phyloP scores from a whole-genome alignment of 2,888 invertebrate species.

The Myathropa florea region DNA sequence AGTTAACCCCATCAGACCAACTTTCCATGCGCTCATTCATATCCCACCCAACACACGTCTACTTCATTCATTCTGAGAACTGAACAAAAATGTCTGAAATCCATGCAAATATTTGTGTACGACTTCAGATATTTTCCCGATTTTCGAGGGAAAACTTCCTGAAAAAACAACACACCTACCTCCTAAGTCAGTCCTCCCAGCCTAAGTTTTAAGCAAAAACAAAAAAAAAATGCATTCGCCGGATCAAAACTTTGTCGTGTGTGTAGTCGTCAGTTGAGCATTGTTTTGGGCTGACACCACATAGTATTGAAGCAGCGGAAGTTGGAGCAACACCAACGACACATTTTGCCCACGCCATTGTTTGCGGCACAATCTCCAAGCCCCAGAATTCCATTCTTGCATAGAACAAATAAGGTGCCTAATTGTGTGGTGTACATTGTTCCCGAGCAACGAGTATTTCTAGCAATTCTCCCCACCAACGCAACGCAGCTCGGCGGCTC shows the following conservation, averaged over 20 bases:
- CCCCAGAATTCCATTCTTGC: slow-evolving; percentile 65
- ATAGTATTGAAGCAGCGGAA: slow-evolving; percentile 37
- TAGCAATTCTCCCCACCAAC: background rate
- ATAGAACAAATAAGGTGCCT: slow-evolving; percentile 70
- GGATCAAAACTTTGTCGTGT: slow-evolving; percentile 62
- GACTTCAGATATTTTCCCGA: slow-evolving; percentile 32
- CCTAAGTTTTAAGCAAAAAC: slow-evolving; percentile 11
- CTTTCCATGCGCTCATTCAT: background rate
- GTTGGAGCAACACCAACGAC: slow-evolving; percentile 59
- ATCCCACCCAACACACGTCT: background rate
- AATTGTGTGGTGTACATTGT: slow-evolving; percentile 71
- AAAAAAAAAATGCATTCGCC: slow-evolving; percentile 4
- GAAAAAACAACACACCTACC: slow-evolving; percentile 24
- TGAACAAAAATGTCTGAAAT: slow-evolving; percentile 31
- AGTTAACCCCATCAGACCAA: background rate
- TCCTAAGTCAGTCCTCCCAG: background rate
- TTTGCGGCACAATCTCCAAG: slow-evolving; percentile 56
- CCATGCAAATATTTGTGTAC: slow-evolving; percentile 56
- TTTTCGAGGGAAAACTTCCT: slow-evolving; percentile 47
- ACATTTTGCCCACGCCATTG: slow-evolving; percentile 58
- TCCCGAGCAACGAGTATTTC: slow-evolving; percentile 62
- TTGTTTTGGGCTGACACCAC: slow-evolving; percentile 59
- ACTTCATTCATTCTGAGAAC: background rate
- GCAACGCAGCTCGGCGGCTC: background rate
- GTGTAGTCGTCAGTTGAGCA: slow-evolving; percentile 52